These are phyloP conservation scores for Mixornis gularis DNA, from an alignment of 2,113 vertebrate species.

Conservation along the genomic window DNA sequence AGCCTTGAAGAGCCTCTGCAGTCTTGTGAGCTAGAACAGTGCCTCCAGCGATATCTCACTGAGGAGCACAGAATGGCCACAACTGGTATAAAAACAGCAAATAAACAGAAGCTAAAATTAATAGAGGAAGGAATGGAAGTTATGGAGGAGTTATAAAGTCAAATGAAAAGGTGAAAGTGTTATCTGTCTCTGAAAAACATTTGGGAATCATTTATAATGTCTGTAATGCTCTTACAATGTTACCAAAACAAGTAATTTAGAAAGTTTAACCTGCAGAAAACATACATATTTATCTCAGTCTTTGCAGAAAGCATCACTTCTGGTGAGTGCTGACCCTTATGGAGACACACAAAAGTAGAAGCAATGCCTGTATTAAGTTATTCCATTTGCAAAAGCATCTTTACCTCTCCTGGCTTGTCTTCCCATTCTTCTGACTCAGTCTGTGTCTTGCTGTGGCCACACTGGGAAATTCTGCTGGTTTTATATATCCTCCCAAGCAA, in stretches of 20 bases:
- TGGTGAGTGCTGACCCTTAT: not conserved
- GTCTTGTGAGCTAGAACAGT: not conserved
- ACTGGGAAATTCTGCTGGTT: not conserved
- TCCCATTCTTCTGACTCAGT: not conserved
- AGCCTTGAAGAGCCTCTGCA: not conserved
- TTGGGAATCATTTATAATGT: not conserved
- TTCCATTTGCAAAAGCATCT: not conserved
- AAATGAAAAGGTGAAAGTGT: not conserved
- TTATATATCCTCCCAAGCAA: not conserved
- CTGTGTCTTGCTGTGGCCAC: not conserved
- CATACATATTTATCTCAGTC: not conserved
- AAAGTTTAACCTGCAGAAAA: not conserved
- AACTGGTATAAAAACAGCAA: not conserved
- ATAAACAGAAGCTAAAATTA: not conserved
- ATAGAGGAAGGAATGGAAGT: not conserved
- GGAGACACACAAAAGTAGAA: not conserved
- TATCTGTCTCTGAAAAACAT: not conserved
- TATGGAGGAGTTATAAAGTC: not conserved
- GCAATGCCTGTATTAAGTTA: not conserved
- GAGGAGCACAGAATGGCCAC: not conserved
- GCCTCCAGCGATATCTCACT: accelerated
- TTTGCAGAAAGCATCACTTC: not conserved
- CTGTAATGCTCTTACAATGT: not conserved
- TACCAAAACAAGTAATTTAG: not conserved
- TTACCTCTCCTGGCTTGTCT: conserved; percentile 22